A percentile compares a stretch with the other conserved stretches of the same genome.
These are phyloP conservation scores for Noctilio leporinus DNA, from an alignment of 2,113 vertebrate genomes.

Conservation along the genomic window DNA sequence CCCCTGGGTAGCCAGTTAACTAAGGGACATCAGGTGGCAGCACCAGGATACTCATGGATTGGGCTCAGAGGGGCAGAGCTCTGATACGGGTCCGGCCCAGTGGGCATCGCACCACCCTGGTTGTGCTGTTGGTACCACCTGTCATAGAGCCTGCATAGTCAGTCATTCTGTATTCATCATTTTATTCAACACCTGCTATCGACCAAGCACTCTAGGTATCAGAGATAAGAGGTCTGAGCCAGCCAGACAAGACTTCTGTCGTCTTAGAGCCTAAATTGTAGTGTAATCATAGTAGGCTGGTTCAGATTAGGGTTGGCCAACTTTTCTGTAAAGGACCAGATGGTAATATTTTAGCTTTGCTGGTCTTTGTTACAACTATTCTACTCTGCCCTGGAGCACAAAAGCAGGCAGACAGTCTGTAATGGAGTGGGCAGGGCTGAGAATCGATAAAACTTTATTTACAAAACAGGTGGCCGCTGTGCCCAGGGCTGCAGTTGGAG, in stretches of 20 bases:
- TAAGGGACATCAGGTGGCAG: background rate
- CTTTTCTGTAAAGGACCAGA: background rate
- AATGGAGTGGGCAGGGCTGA: background rate
- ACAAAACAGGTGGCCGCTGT: background rate
- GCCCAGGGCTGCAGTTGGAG: background rate
- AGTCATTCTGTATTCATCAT: background rate
- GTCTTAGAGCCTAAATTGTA: background rate
- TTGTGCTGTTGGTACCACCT: accelerated
- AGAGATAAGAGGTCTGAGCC: background rate
- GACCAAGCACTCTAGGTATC: background rate
- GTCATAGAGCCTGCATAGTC: too few relatives aligned
- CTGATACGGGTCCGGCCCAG: background rate
- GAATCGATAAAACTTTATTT: background rate
- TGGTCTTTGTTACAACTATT: background rate
- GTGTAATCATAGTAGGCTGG: background rate
- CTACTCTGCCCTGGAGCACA: background rate
- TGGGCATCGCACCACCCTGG: accelerated
- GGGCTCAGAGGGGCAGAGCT: background rate
- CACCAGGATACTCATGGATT: background rate
- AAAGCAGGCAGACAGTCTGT: background rate
- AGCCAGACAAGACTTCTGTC: background rate
- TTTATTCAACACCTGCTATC: background rate
- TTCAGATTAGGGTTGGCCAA: background rate
- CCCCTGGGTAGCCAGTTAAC: background rate
- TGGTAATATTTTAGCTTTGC: background rate